Evolutionary conservation across 2,113 vertebrate genomes (phyloP), one percentile per base, ranked within the genome.

Genomic region (Chiloscyllium plagiosum): DNA sequence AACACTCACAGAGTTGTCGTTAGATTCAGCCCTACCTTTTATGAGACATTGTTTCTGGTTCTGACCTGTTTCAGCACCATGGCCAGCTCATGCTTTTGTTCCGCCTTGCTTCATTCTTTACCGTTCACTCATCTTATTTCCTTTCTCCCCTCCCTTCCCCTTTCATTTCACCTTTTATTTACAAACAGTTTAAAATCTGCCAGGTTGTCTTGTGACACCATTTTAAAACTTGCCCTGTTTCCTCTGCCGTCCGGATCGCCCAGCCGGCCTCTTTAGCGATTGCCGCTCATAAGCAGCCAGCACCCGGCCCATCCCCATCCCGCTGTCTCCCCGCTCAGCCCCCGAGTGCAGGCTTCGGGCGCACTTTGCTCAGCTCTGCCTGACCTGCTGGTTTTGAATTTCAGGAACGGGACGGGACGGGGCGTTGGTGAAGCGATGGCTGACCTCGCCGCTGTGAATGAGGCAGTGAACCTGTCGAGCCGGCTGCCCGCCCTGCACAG

Each of bases 351-450:
- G 42, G 90, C 20, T 92, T 33, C 33, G 24, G 19, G 15, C 66
- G 15, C 33, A 93, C 17, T 68, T 92, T n/a, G 33, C 15, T 37
- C 56, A 92, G 26, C 29, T 90, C 26, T 90, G 56, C 61, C 24
- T 69, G 65, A 94, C 69, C 0, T 66, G 61, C 10, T 5, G 15
- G 1, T 19, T 94, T 37, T 37, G 13, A 10, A 70, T 94, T 94
- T 42, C 92, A 94, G 92, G n/a, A 13, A 24, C 6, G 22, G n/a
- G n/a, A n/a, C n/a, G n/a, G n/a, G 42, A 20, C 42, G 56, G 56
- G 7, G 65, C 12, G 0, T 69, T 65, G n/a, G 66, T 8, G 97
- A 96, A 97, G 97, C 96, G 4, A 99, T 99, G 99, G 99, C 99
- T 96, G 97, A 97, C 96, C 97, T 98, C 70, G 96, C 97, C 96